Percentiles rank a stretch among this genome's conserved stretches.
These are phyloP conservation scores for Amblyteles armatorius DNA, from an alignment of 2,888 invertebrate genomes.

Conservation along the genomic window DNA sequence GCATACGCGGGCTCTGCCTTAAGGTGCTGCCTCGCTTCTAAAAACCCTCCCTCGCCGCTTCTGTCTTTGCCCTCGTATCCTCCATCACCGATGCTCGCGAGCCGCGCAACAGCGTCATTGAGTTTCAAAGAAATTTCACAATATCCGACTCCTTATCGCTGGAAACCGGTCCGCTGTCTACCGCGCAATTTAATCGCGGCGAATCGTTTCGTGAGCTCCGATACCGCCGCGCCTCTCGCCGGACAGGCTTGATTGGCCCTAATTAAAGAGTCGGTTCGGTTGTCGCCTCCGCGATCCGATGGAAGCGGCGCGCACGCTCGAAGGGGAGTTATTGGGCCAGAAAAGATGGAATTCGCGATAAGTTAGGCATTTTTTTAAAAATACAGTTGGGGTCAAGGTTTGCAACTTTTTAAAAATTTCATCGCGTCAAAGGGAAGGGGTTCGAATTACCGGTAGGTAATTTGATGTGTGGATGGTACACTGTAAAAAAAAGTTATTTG, in stretches of 20 bases:
- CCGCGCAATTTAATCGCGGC: slow-evolving; percentile 14
- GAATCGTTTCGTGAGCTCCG: slow-evolving; percentile 51
- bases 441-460: not conserved
- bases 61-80: slow-evolving; percentile 31
- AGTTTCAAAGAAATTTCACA: slow-evolving; percentile 40
- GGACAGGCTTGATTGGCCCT: slow-evolving; percentile 60
- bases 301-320: slow-evolving; percentile 29
- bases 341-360: not conserved
- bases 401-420: not conserved
- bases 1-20: slow-evolving; percentile 55
- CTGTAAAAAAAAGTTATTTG: no score
- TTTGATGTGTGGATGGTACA: no score
- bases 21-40: slow-evolving; percentile 35
- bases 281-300: slow-evolving; percentile 28
- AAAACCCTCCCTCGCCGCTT: slow-evolving; percentile 47
- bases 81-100: slow-evolving; percentile 14
- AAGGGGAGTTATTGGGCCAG: not conserved
- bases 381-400: not conserved
- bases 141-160: not conserved
- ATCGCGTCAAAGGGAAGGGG: not conserved
- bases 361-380: not conserved
- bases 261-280: slow-evolving; percentile 57
- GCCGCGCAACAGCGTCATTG: slow-evolving; percentile 36
- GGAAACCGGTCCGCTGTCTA: not conserved
- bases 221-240: slow-evolving; percentile 4